Percentiles rank a stretch among this genome's conserved stretches.
Conservation (phyloP, 2,888 invertebrate species). For the Hypomecis punctinalis region DNA sequence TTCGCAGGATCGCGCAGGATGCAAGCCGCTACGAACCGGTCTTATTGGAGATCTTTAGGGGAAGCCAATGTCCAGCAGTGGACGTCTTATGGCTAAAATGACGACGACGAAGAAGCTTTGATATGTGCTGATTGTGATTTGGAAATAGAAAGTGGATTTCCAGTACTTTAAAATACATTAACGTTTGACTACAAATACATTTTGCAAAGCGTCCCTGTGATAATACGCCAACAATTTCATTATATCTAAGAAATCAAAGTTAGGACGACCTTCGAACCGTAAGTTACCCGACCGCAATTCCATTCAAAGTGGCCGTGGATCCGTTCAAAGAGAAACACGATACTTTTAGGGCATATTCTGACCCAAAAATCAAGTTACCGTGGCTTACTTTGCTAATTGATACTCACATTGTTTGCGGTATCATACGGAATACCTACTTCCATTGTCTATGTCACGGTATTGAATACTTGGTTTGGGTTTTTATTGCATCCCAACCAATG, state of each 20-base stretch:
- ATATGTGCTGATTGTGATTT: neutral
- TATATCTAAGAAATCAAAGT: neutral
- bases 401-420: slow-evolving; percentile 28
- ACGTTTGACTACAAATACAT: neutral
- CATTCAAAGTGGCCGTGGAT: slow-evolving; percentile 36
- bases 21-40: too few species aligned
- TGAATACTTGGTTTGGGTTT: slow-evolving; percentile 16
- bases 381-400: slow-evolving; percentile 35
- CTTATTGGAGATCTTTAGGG: too few species aligned
- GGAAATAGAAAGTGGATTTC: neutral
- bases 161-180: neutral
- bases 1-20: too few species aligned
- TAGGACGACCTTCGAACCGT: neutral
- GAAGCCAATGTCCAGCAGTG: too few species aligned
- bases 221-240: neutral
- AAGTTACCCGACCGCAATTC: slow-evolving; percentile 21
- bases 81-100: too few species aligned
- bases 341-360: slow-evolving; percentile 30
- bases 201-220: neutral
- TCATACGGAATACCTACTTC: slow-evolving; percentile 22
- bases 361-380: slow-evolving; percentile 43
- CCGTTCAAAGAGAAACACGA: slow-evolving; percentile 38
- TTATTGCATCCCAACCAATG: slow-evolving; percentile 21
- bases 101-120: too few species aligned
- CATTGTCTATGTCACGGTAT: slow-evolving; percentile 35